Base-by-base conservation (phyloP, 2,113 vertebrate species). In the Phaethon lepturus region DNA sequence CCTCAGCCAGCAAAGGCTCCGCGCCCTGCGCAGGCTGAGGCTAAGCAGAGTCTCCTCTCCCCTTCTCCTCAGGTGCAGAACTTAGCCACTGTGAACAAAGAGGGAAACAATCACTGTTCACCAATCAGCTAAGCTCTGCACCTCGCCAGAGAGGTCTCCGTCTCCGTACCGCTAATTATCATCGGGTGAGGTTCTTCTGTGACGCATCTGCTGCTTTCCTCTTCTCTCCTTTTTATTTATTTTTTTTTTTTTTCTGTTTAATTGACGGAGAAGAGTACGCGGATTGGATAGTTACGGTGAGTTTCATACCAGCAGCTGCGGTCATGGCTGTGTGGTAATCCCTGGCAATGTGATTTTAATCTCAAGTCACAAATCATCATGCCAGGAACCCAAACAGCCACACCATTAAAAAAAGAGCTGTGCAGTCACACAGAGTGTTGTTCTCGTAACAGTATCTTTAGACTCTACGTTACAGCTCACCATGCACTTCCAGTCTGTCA, bases 51-150 rank as follows among this genome's bases (percentile, higher is more conserved):
- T 94, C 96, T 97, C 98, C 97, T 98, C 98, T 99, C 97, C 96
- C 98, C 98, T 99, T 99, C 99, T 99, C 99, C 98, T 99, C 99
- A 99, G 99, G 99, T 99, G 99, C 99, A 99, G 99, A 99, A 99
- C 99, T 99, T 99, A 99, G 99, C 99, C 99, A 99, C 99, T 99
- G 99, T 99, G 99, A 99, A 99, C 99, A 99, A 99, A 99, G 99
- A 99, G 99, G 99, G 97, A 98, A 99, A 98, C 98, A 99, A 99
- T 99, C 99, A 99, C 99, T 99, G 99, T 99, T 99, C 99, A 99
- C 99, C 99, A 99, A 99, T 99, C 99, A 99, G 99, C 99, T 99
- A 99, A 99, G 99, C 99, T 99, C 99, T 99, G 99, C 98, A 99
- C 99, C 99, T 99, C 90, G 55, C 88, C 98, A 99, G 99, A 99